These are phyloP conservation scores for Cerceris rybyensis DNA, from an alignment of 2,888 invertebrate genomes.

Conservation along the genomic window DNA sequence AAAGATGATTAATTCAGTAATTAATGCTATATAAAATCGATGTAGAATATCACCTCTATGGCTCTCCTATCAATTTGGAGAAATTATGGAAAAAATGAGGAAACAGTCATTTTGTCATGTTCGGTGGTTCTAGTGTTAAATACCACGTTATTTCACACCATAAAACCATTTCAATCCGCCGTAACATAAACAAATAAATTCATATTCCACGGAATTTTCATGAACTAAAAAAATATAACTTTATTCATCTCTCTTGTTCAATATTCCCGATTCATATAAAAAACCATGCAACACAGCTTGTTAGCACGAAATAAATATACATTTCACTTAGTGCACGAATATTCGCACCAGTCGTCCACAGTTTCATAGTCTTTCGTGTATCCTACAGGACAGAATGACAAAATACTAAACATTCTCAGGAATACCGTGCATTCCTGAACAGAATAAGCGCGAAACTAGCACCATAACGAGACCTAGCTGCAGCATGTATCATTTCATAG, in stretches of 20 bases:
- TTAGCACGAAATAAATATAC: not conserved
- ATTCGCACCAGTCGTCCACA: not conserved
- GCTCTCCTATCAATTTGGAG: too few species aligned
- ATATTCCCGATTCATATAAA: not conserved
- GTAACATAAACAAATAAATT: too few species aligned
- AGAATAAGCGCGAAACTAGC: conserved; percentile 42
- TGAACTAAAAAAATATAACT: too few species aligned
- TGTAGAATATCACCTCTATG: too few species aligned
- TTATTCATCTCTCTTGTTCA: not conserved
- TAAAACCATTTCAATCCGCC: too few species aligned
- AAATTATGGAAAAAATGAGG: too few species aligned
- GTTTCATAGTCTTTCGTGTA: not conserved
- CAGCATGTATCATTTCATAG: not conserved
- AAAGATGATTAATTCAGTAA: too few species aligned
- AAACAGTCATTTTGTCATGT: too few species aligned
- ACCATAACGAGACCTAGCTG: conserved; percentile 27
- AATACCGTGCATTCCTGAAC: conserved; percentile 38
- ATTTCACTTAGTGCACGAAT: not conserved
- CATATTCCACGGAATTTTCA: too few species aligned
- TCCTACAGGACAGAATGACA: conserved; percentile 7
- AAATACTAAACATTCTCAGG: conserved; percentile 29
- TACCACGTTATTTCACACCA: too few species aligned
- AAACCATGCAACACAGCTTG: not conserved
- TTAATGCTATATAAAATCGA: too few species aligned
- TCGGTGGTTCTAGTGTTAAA: too few species aligned